Percentiles rank a stretch among this genome's conserved stretches.
Evolutionary conservation across 2,113 vertebrate genomes (phyloP).

Genomic region (Prunella himalayana): DNA sequence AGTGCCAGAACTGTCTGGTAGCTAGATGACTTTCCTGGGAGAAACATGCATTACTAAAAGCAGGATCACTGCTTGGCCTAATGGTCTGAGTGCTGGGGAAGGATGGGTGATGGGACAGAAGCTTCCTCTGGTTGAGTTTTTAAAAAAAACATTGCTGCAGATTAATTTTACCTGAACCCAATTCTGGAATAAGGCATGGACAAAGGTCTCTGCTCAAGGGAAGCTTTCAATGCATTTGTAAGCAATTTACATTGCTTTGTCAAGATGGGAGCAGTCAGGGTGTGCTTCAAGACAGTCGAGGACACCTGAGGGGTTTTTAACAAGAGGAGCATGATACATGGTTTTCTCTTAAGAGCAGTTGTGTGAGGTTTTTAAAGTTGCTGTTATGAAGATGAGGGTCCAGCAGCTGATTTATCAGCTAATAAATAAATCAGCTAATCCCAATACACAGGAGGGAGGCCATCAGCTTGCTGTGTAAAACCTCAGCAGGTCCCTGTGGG

Average conservation of each 20-base stretch:
- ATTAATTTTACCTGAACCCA: not conserved
- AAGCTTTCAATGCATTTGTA: not conserved
- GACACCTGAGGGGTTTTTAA: not conserved
- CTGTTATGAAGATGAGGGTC: not conserved
- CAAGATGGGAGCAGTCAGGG: not conserved
- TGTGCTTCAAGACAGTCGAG: rapidly evolving
- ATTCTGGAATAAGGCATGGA: not conserved
- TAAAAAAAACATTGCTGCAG: not conserved
- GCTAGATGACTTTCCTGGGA: not conserved
- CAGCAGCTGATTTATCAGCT: no score
- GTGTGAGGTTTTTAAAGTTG: not conserved
- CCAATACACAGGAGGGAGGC: rapidly evolving
- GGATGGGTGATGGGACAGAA: not conserved
- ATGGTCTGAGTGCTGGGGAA: not conserved
- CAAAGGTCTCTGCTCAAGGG: not conserved
- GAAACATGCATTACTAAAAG: not conserved
- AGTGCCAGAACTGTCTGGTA: not conserved
- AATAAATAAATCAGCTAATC: not conserved
- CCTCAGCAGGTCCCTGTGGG: not conserved
- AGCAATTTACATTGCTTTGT: not conserved
- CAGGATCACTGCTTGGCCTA: not conserved
- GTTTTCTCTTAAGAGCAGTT: not conserved
- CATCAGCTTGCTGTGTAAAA: not conserved
- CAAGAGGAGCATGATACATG: rapidly evolving
- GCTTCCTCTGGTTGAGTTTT: not conserved